phyloP scores from a whole-genome alignment of 2,113 vertebrate species.

The Excalfactoria chinensis region DNA sequence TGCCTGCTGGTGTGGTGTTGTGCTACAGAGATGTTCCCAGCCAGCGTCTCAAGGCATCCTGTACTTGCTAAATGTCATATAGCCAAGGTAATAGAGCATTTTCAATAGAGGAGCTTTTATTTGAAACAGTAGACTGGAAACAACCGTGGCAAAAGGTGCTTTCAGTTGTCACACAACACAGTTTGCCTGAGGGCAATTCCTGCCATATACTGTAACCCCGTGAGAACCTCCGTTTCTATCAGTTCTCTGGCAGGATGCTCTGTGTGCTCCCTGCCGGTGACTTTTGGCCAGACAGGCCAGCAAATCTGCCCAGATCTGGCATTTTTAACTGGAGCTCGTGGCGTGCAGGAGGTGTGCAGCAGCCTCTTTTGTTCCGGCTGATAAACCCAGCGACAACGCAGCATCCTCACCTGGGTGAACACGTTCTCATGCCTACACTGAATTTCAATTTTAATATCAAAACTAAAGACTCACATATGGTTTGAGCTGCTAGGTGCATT shows the following conservation, averaged over 20 bases:
- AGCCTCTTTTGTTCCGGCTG: rapidly evolving
- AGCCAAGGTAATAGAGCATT: rapidly evolving
- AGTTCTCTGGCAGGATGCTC: not conserved
- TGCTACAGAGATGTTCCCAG: rapidly evolving
- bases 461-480: not conserved
- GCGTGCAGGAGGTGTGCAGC: not conserved
- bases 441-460: not conserved
- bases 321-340: not conserved
- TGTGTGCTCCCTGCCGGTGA: rapidly evolving
- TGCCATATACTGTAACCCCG: rapidly evolving
- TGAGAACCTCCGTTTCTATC: not conserved
- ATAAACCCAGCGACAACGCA: rapidly evolving
- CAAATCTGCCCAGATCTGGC: rapidly evolving
- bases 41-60: rapidly evolving
- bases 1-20: not conserved
- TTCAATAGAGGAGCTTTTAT: not conserved
- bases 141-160: not conserved
- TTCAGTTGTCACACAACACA: not conserved
- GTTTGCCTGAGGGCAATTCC: not conserved
- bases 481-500: not conserved
- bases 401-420: not conserved
- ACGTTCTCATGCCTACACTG: not conserved
- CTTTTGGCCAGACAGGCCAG: not conserved
- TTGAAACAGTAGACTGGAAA: not conserved
- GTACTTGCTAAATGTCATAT: rapidly evolving